These are phyloP conservation scores for Epiblema foenella DNA, from an alignment of 2,888 invertebrate species.

Conservation along the genomic window DNA sequence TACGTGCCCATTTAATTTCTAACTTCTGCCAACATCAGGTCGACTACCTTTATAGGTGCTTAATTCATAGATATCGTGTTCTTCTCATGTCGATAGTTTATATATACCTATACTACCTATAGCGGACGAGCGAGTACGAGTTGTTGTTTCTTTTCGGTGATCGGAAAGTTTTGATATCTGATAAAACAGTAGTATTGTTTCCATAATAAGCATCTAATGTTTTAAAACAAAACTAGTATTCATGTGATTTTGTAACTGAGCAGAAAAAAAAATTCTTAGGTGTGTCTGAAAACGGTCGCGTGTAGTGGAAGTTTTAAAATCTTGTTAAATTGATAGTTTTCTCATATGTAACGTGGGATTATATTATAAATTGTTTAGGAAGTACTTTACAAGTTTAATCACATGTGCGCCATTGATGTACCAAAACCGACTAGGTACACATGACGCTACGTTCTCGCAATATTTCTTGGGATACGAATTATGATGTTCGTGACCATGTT, in stretches of 20 bases:
- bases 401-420: conserved; percentile 20
- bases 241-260: neutral
- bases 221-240: neutral
- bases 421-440: conserved; percentile 20
- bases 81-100: no score
- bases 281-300: neutral
- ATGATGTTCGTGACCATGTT: neutral
- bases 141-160: neutral
- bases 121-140: no score
- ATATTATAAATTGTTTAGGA: conserved; percentile 3
- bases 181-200: conserved; percentile 8
- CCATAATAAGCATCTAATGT: conserved; percentile 14
- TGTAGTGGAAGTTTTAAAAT: neutral
- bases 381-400: neutral
- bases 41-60: no score
- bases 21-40: no score
- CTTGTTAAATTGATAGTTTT: conserved; percentile 8
- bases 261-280: neutral
- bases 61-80: no score
- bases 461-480: conserved; percentile 23
- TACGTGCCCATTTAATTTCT: no score
- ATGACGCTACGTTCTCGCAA: neutral
- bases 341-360: neutral
- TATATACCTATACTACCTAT: no score
- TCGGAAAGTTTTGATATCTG: neutral